phyloP scores from a whole-genome alignment of 2,888 invertebrate species.

The Tipula helvola region DNA sequence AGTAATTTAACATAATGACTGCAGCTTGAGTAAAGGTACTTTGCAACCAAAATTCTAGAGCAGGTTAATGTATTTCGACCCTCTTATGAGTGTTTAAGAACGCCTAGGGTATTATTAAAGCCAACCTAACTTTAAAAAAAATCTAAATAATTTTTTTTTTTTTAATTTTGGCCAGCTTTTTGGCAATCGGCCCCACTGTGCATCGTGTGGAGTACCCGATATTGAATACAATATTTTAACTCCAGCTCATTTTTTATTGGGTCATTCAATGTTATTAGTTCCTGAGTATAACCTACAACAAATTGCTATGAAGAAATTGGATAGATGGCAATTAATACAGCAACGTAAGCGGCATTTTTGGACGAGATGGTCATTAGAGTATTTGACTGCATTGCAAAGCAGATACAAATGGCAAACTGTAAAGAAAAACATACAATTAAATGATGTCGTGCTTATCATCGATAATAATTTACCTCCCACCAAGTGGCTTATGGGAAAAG shows the following conservation, averaged over 20 bases:
- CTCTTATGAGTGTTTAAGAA: too few relatives aligned
- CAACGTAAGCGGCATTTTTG: constrained; percentile 19
- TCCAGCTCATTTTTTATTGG: constrained; percentile 11
- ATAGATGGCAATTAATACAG: constrained; percentile 20
- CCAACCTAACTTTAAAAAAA: too few relatives aligned
- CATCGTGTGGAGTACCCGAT: too few relatives aligned
- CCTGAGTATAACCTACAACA: constrained; percentile 19
- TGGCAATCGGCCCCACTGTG: too few relatives aligned
- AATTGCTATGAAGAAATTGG: constrained; percentile 13
- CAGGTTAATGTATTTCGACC: too few relatives aligned
- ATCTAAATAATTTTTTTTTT: too few relatives aligned
- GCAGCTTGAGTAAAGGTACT: too few relatives aligned
- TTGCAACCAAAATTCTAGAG: too few relatives aligned
- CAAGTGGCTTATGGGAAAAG: constrained; percentile 21
- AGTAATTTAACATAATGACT: too few relatives aligned
- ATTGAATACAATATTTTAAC: constrained; percentile 18
- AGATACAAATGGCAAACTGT: constrained; percentile 19
- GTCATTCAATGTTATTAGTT: not conserved
- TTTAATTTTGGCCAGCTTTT: too few relatives aligned
- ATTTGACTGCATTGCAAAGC: constrained; percentile 19
- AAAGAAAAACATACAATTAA: constrained; percentile 12
- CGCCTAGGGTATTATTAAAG: too few relatives aligned
- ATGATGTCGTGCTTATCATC: constrained; percentile 20
- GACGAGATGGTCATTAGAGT: constrained; percentile 20
- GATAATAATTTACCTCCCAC: constrained; percentile 18